Conservation (phyloP, 2,797 vertebrate genomes). For the Cercopithecus mitis region DNA sequence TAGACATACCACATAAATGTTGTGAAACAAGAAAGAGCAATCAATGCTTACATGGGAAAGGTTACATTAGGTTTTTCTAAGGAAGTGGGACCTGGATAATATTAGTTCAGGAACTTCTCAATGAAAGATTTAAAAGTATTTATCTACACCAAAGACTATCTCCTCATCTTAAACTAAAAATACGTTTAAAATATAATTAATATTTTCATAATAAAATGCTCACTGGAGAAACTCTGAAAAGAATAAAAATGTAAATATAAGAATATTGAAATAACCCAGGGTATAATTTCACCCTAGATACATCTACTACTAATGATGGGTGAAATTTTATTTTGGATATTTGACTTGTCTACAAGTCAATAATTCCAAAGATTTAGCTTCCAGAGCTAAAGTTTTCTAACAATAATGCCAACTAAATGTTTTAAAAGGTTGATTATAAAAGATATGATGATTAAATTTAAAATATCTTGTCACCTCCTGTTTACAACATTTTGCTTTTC, state of each 20-base stretch:
- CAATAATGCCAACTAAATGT: conserved; percentile 11
- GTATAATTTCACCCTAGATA: neutral
- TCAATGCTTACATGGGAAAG: neutral
- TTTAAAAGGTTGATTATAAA: neutral
- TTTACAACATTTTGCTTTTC: conserved; percentile 11
- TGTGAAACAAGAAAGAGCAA: neutral
- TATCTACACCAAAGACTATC: neutral
- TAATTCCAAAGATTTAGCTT: neutral
- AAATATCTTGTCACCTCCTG: neutral
- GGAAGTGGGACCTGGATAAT: neutral
- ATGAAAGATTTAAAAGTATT: conserved; percentile 32
- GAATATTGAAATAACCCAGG: neutral
- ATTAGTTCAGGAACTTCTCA: neutral
- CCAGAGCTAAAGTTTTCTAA: neutral
- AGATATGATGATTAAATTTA: neutral
- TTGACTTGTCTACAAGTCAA: neutral
- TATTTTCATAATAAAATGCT: conserved; percentile 15
- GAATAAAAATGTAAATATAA: neutral
- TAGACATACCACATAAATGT: neutral
- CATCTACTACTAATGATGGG: neutral
- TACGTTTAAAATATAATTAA: neutral
- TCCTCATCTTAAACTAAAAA: neutral
- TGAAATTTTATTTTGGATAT: conserved; percentile 39
- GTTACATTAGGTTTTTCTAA: neutral
- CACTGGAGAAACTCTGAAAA: neutral